Evolutionary conservation across 37 sponge, comb jelly and placozoan genomes (phyloP), one percentile per base, ranked within the genome.

Genomic region (Bolinopsis microptera): DNA sequence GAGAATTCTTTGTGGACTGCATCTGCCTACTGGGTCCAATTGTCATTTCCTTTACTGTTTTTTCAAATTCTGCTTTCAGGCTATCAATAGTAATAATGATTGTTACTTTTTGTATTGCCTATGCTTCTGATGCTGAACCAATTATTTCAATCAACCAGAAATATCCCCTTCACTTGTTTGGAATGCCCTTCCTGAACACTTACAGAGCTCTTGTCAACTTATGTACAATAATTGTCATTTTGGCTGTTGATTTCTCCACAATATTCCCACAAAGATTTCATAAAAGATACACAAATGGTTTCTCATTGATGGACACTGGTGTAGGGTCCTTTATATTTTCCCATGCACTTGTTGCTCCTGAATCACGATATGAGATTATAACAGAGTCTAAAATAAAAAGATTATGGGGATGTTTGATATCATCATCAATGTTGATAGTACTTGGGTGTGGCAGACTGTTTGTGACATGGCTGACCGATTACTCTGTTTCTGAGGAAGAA

Each of bases 231-330:
- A 76, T 99, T 27, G 96, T 96, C 18, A 99, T 99, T 30, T 94
- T 99, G 2, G 99, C 96, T 0, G 99, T 99, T 0, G 99, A 99
- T 67, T 99, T 99, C 76, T 36, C 86, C 31, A n/a, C 5, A 0
- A 93, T 96, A 0, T 99, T 95, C 69, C 99, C 99, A 40, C 93
- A 96, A 30, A 74, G 96, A 27, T 94, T 97, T 32, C 97, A 96
- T 32, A 99, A 99, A 76, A 86, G 95, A 38, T 97, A 97, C 69
- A 96, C 96, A 3, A 96, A 94, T 70, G 99, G 99, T 13, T 86
- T 83, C 70, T 96, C 97, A 23, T 92, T 99, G 30, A 99, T 99
- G 99, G 99, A 99, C 93, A 68, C 93, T 21, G 99, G 99, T 0
- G 97, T 99, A 34, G 99, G 99, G 0, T 34, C 93, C 16, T 99